These are phyloP conservation scores for Lindbergichthys nudifrons DNA, from an alignment of 2,797 vertebrate species.

Conservation along the genomic window DNA sequence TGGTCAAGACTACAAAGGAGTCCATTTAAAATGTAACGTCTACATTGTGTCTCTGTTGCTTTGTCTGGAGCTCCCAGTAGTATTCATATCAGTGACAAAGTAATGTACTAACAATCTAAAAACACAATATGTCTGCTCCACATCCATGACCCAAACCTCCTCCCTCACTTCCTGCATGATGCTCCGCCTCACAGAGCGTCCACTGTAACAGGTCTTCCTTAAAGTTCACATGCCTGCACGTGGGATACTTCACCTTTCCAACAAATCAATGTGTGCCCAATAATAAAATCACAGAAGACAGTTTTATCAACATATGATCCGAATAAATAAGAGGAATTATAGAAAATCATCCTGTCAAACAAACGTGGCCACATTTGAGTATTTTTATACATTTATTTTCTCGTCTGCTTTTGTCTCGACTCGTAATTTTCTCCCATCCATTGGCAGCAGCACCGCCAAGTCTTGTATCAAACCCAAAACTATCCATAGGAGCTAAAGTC, in stretches of 20 bases:
- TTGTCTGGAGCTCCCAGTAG: neutral
- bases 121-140: constrained; percentile 56
- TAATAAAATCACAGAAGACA: neutral
- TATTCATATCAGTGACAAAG: neutral
- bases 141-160: constrained; percentile 60
- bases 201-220: constrained; percentile 60
- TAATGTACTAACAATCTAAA: constrained; percentile 14
- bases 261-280: constrained; percentile 7
- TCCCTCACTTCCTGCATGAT: constrained; percentile 74
- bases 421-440: constrained; percentile 34
- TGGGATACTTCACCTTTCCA: constrained; percentile 30
- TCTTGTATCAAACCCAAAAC: constrained; percentile 52
- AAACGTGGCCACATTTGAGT: constrained; percentile 6
- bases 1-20: no score
- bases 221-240: constrained; percentile 52
- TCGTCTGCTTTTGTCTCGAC: neutral
- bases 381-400: constrained; percentile 17
- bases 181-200: constrained; percentile 50
- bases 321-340: neutral
- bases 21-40: neutral
- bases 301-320: neutral
- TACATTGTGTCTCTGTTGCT: constrained; percentile 4
- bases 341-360: constrained; percentile 2
- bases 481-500: constrained; percentile 52
- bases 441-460: constrained; percentile 44